Evolutionary conservation across 2,888 invertebrate species (phyloP).

Genomic region (Cybosia mesomella): DNA sequence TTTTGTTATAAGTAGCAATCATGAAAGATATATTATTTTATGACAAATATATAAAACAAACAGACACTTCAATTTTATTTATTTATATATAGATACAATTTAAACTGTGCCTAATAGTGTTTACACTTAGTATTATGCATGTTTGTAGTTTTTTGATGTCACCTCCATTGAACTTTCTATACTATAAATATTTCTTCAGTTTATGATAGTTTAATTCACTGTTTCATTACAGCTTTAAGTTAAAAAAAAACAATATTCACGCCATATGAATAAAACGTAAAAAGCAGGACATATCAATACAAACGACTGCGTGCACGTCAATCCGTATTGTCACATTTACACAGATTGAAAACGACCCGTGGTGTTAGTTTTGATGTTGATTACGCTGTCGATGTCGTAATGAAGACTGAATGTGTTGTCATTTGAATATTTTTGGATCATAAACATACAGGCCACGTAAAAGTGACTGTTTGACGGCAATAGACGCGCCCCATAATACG

Average conservation of each 20-base stretch:
- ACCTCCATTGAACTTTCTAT: background rate
- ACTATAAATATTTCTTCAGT: background rate
- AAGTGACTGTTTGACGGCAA: background rate
- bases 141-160: background rate
- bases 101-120: too few species aligned
- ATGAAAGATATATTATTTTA: too few species aligned
- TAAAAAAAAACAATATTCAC: background rate
- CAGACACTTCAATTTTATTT: too few species aligned
- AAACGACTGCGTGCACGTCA: background rate
- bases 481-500: too few species aligned
- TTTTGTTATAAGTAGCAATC: too few species aligned
- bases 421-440: background rate
- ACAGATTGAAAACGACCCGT: constrained; percentile 1
- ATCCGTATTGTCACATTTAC: background rate
- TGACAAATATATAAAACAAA: too few species aligned
- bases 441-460: background rate
- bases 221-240: background rate
- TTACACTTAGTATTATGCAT: too few species aligned
- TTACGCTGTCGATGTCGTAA: background rate
- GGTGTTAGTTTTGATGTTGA: background rate
- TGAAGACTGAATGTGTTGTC: background rate
- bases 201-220: background rate
- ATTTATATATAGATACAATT: too few species aligned
- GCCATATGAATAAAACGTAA: background rate
- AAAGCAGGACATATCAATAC: background rate